Evolutionary conservation across 2,888 invertebrate species (phyloP).

Genomic region (Calephelis perditalis): DNA sequence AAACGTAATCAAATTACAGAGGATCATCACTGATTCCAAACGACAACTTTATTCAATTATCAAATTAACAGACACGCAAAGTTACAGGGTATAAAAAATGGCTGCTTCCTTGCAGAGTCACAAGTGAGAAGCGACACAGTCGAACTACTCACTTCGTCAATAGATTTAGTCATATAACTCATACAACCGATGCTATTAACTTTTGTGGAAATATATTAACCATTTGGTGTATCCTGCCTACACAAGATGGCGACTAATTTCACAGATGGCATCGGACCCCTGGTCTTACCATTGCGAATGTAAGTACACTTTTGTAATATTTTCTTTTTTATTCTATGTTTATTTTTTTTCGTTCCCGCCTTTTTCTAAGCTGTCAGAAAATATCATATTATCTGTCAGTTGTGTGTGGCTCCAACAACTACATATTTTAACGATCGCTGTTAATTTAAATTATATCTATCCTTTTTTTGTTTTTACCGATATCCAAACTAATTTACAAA

Average conservation of each 20-base stretch:
- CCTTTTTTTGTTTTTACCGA: too few relatives aligned
- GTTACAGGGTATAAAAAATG: slow-evolving; percentile 63
- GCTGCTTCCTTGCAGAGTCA: slow-evolving; percentile 33
- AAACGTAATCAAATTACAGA: slow-evolving; percentile 37
- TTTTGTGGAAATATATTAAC: slow-evolving; percentile 14
- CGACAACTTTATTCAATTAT: slow-evolving; percentile 74
- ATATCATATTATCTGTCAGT: too few relatives aligned
- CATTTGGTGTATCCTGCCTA: slow-evolving; percentile 42
- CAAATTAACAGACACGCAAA: slow-evolving; percentile 73
- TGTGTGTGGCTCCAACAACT: too few relatives aligned
- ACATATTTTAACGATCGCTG: too few relatives aligned
- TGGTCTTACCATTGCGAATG: slow-evolving; percentile 68
- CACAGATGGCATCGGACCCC: slow-evolving; percentile 57
- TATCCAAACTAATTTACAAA: too few relatives aligned
- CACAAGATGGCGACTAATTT: slow-evolving; percentile 66
- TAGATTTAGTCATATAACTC: slow-evolving; percentile 15
- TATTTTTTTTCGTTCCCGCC: neutral
- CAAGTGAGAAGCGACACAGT: slow-evolving; percentile 77
- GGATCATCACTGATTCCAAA: slow-evolving; percentile 57
- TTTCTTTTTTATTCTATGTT: too few relatives aligned
- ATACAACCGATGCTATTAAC: neutral
- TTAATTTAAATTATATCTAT: too few relatives aligned
- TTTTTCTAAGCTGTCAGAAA: too few relatives aligned
- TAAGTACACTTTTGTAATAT: slow-evolving; percentile 40
- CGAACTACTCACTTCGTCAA: slow-evolving; percentile 76